Evolutionary conservation across 2,113 vertebrate species (phyloP), one percentile per base, ranked within the genome.

Genomic region (Rutilus rutilus): DNA sequence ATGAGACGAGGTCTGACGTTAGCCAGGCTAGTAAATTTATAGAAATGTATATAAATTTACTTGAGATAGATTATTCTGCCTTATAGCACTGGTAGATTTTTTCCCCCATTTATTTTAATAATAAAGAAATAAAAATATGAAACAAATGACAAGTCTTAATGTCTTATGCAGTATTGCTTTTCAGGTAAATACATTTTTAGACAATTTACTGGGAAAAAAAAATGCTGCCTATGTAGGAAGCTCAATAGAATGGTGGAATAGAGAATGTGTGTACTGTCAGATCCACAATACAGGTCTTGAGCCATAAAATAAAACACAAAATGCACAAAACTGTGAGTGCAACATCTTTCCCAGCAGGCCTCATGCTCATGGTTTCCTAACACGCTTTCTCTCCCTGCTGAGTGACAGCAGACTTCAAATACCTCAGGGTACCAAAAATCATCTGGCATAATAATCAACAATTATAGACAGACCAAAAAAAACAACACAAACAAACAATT

Each of bases 341-440:
- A 15, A 2, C 78, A 30, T 80, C 59, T 65, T 80, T 80, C 33
- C 78, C 78, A 80, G 59, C 78, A 80, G 39, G 78, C 59, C 23
- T 42, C 15, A 17, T 47, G 59, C 78, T 64, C 59, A 80, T 27
- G 54, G 60, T 64, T 52, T 77, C 50, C 57, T 62, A 60, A 45
- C 33, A 64, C 36, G 75, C 25, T 52, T 54, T 77, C 15, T 54
- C 75, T 54, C 75, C 75, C 75, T 54, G 75, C 47, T 52, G 75
- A 77, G 57, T 80, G 59, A 80, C 54, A 60, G 57, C 33, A 62
- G 78, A 77, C 47, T 77, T 33, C 47, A 77, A 77, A 79, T 60
- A 60, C 78, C 23, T 79, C 78, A 79, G 54, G 78, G 54, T 79
- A 42, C 33, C 54, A 79, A 62, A 79, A 21, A 79, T 79, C 78